Evolutionary conservation across 1,140 invertebrate genomes (phyloP), one percentile per base, ranked within the genome.

Genomic region (Potamilus streckersoni): DNA sequence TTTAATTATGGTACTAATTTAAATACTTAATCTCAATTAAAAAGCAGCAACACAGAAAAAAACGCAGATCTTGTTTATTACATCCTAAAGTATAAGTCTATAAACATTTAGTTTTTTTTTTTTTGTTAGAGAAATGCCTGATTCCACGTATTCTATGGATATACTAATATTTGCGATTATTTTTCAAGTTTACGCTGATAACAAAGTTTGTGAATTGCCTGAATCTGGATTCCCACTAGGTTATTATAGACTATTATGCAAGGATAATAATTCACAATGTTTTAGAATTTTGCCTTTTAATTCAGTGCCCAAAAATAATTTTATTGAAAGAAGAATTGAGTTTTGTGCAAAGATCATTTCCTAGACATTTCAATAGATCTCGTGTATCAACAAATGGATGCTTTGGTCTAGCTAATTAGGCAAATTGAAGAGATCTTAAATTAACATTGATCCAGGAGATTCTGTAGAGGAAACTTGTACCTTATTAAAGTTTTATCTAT

Each of bases 111-210:
- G 23, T 23, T 0, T 0, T 23, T 23, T 23, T 19, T 2, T 66
- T 23, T 57, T 66, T 66, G 58, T 73, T 73, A 66, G 19, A 66
- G 14, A 56, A 23, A 15, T 73, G 71, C 19, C 1, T 19, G 27
- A 73, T 73, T 73, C 49, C 38, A 65, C 23, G 65, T 49, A 19
- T 55, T 49, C 6, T 15, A n/a, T 6, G 23, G 8, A 49, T 73
- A 27, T 59, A 73, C 67, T 19, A 60, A 59, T 14, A 13, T 17
- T 55, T 64, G 4, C 55, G 27, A 38, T 56, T 56, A 14, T 27
- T 64, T 72, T 72, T 23, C 17, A 31, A 49, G n/a, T n/a, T 64
- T 72, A 56, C 64, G 14, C 49, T 56, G 61, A 65, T n/a, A 59
- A 31, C 13, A 65, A 27, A 16, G 15, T 63, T 64, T 64, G 62